These are phyloP conservation scores for Intellagama lesueurii DNA, from an alignment of 2,797 vertebrate genomes.

Conservation along the genomic window DNA sequence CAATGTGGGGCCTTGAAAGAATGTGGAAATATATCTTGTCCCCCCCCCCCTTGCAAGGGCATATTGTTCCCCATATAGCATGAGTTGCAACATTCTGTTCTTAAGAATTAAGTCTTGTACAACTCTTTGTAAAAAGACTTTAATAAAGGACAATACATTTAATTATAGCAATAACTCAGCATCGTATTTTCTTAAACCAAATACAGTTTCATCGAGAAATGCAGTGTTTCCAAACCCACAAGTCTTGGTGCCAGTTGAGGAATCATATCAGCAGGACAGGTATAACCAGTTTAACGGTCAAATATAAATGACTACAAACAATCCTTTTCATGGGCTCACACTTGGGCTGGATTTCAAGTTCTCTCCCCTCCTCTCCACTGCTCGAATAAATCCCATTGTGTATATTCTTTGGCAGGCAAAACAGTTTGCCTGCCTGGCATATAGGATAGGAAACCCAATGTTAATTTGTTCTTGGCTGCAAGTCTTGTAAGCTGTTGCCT, in stretches of 20 bases:
- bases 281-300: conserved; percentile 50
- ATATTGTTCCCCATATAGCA: background rate
- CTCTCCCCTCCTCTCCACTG: background rate
- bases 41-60: conserved; percentile 8
- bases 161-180: conserved; percentile 42
- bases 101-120: conserved; percentile 10
- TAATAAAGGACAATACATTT: conserved; percentile 30
- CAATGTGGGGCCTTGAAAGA: background rate
- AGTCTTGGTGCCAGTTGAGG: background rate
- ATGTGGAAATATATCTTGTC: background rate
- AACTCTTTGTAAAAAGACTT: conserved; percentile 19
- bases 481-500: background rate
- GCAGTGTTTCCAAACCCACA: conserved; percentile 18
- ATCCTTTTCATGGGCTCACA: conserved; percentile 37
- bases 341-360: conserved; percentile 47
- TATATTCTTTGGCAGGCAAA: conserved; percentile 34
- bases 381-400: conserved; percentile 34
- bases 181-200: background rate
- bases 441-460: background rate
- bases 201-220: conserved; percentile 27
- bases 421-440: conserved; percentile 7
- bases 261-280: conserved; percentile 19
- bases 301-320: conserved; percentile 44
- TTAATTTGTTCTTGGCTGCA: background rate
- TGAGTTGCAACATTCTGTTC: conserved; percentile 36